These are phyloP conservation scores for Trichogramma pretiosum DNA, from an alignment of 1,140 invertebrate genomes.

Conservation along the genomic window DNA sequence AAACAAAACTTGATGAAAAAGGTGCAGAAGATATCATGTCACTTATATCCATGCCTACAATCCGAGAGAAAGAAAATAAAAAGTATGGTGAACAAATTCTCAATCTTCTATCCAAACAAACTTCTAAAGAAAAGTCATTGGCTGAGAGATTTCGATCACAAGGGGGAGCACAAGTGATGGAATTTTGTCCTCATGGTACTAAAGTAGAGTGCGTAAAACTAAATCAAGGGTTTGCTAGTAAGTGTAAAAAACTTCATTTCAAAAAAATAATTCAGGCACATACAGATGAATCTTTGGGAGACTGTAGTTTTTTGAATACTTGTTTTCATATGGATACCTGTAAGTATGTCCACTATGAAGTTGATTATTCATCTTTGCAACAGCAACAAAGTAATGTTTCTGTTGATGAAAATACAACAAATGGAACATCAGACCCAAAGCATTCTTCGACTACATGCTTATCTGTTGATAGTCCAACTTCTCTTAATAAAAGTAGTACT, in stretches of 20 bases:
- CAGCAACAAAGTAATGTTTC: slow-evolving; percentile 33
- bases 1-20: slow-evolving; percentile 33
- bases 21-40: slow-evolving; percentile 52
- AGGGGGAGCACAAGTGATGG: slow-evolving; percentile 87
- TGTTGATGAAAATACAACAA: slow-evolving; percentile 14
- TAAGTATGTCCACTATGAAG: slow-evolving; percentile 94
- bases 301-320: slow-evolving; percentile 96
- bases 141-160: slow-evolving; percentile 92
- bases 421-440: slow-evolving; percentile 19
- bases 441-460: slow-evolving; percentile 1
- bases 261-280: slow-evolving; percentile 95
- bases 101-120: slow-evolving; percentile 87
- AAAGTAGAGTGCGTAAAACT: slow-evolving; percentile 76
- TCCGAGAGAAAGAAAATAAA: slow-evolving; percentile 90
- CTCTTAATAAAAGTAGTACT: slow-evolving; percentile 24
- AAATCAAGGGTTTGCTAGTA: slow-evolving; percentile 44
- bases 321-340: slow-evolving; percentile 99
- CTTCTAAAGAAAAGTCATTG: slow-evolving; percentile 87
- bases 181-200: slow-evolving; percentile 94
- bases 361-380: slow-evolving; percentile 57
- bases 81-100: slow-evolving; percentile 93
- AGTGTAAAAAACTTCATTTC: slow-evolving; percentile 89
- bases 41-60: slow-evolving; percentile 84
- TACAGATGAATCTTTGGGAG: slow-evolving; percentile 91
- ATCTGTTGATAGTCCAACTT: slow-evolving; percentile 18